These are phyloP conservation scores for Brachionus koreanus DNA, from an alignment of 1,140 invertebrate species.

Conservation along the genomic window DNA sequence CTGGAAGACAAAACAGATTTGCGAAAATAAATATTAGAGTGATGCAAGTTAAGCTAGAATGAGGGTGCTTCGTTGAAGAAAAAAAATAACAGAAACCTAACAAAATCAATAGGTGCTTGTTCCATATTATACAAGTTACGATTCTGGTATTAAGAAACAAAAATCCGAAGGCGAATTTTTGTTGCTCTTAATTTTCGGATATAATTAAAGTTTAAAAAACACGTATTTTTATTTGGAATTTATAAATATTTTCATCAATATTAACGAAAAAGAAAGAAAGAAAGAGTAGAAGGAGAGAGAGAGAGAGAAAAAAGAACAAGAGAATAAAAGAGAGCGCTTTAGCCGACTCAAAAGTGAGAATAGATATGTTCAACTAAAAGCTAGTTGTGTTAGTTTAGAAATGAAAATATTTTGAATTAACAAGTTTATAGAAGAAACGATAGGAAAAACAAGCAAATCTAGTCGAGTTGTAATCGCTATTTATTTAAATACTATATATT, in stretches of 20 bases:
- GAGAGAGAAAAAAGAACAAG: background rate
- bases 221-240: conserved; percentile 36
- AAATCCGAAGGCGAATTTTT: background rate
- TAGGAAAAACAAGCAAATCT: background rate
- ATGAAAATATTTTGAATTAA: conserved; percentile 40
- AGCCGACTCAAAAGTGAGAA: background rate
- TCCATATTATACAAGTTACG: background rate
- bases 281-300: background rate
- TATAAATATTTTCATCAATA: conserved; percentile 41
- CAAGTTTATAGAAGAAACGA: conserved; percentile 31
- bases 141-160: background rate
- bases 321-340: background rate
- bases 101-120: background rate
- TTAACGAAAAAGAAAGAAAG: background rate
- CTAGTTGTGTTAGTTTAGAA: conserved; percentile 24
- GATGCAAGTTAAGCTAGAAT: background rate
- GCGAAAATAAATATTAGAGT: no score
- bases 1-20: no score
- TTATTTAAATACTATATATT: conserved; percentile 37
- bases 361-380: conserved; percentile 5
- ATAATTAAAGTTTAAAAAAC: conserved; percentile 1
- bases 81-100: background rate
- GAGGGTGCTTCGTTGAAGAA: background rate
- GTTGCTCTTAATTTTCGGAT: background rate
- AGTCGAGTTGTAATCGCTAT: conserved; percentile 7